Evolutionary conservation across 1,140 invertebrate genomes (phyloP).

Genomic region (Drosophila bipectinata): DNA sequence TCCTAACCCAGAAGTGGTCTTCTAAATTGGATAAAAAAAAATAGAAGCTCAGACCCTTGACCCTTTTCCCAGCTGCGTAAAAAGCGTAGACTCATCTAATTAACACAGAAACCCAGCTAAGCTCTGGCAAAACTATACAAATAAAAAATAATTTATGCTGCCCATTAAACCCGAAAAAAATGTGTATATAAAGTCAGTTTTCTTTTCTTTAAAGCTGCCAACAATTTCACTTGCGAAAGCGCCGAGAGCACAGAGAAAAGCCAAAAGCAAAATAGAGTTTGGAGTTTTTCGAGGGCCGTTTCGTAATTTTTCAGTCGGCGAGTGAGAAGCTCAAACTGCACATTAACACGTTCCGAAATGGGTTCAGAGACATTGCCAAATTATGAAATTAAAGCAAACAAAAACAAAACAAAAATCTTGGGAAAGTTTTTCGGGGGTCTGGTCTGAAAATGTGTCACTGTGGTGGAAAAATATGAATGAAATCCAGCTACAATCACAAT

Average conservation of each 20-base stretch:
- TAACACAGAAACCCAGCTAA: slow-evolving; percentile 57
- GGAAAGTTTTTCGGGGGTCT: slow-evolving; percentile 53
- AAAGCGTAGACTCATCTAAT: slow-evolving; percentile 42
- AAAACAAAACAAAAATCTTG: slow-evolving; percentile 45
- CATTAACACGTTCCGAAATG: slow-evolving; percentile 73
- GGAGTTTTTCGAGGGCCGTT: slow-evolving; percentile 26
- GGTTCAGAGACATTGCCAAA: slow-evolving; percentile 65
- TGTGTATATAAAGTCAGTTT: slow-evolving; percentile 17
- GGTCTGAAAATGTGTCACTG: slow-evolving; percentile 70
- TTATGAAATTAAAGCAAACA: slow-evolving; percentile 31
- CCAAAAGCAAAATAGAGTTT: slow-evolving; percentile 51
- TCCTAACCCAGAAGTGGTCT: too few species aligned
- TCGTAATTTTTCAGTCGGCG: slow-evolving; percentile 49
- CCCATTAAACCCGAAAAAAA: not conserved
- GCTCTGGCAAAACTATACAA: slow-evolving; percentile 28
- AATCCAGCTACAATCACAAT: slow-evolving; percentile 41
- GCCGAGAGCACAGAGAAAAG: slow-evolving; percentile 26
- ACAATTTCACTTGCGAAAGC: slow-evolving; percentile 70
- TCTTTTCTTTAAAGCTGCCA: slow-evolving; percentile 49
- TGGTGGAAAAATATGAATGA: slow-evolving; percentile 60
- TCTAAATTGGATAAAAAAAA: too few species aligned
- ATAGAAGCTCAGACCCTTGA: slow-evolving; percentile 1
- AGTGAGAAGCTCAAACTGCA: slow-evolving; percentile 50
- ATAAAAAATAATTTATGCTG: slow-evolving; percentile 45
- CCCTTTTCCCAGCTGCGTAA: slow-evolving; percentile 34